A percentile compares a stretch with the other conserved stretches of the same genome.
Conservation (phyloP, 2,888 invertebrate species). For the Lycaena phlaeas region DNA sequence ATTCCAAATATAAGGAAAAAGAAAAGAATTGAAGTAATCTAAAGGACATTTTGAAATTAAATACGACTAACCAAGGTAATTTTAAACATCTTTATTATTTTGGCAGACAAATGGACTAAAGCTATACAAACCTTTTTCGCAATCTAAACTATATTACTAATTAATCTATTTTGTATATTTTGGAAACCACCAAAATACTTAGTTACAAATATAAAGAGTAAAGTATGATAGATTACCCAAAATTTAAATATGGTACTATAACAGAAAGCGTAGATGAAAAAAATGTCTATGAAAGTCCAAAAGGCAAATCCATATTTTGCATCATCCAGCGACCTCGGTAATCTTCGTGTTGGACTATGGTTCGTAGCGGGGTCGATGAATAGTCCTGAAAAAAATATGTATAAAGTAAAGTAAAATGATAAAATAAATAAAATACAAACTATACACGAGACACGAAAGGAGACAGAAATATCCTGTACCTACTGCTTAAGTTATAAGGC, state of each 20-base stretch:
- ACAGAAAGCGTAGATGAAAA: constrained; percentile 56
- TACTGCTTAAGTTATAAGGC: too few relatives aligned
- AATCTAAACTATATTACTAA: constrained; percentile 21
- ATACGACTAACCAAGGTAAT: too few relatives aligned
- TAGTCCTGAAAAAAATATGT: constrained; percentile 42
- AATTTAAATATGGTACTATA: constrained; percentile 57
- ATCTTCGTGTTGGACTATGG: constrained; percentile 31
- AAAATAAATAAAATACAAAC: too few relatives aligned
- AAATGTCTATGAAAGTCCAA: constrained; percentile 75
- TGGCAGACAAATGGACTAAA: too few relatives aligned
- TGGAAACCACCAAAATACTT: constrained; percentile 74
- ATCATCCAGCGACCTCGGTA: constrained; percentile 33
- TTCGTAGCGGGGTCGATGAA: constrained; percentile 43
- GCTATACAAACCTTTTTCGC: too few relatives aligned
- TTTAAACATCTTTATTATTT: too few relatives aligned
- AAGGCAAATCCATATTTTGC: constrained; percentile 72
- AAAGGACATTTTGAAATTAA: too few relatives aligned
- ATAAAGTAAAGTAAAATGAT: too few relatives aligned
- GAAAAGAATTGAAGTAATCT: too few relatives aligned
- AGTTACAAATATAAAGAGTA: constrained; percentile 69
- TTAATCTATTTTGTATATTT: constrained; percentile 68
- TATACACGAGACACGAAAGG: too few relatives aligned
- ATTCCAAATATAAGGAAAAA: too few relatives aligned
- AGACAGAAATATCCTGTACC: too few relatives aligned
- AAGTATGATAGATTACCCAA: constrained; percentile 69